Evolutionary conservation across 2,113 vertebrate species (phyloP).

Genomic region (Colossoma macropomum): DNA sequence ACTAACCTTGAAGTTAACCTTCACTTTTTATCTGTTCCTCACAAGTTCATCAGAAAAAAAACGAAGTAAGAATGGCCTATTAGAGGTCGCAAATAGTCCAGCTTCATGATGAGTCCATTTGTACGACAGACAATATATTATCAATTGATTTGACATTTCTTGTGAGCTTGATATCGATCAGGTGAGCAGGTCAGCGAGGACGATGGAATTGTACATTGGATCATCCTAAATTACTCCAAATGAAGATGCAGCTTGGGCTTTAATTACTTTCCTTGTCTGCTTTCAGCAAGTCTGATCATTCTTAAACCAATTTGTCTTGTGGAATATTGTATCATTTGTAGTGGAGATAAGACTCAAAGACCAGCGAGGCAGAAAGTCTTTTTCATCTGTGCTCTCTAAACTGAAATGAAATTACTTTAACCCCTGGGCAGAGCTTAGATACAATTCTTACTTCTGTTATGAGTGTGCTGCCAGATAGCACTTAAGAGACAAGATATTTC

Average conservation of each 20-base stretch:
- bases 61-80: neutral
- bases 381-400: constrained; percentile 34
- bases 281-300: constrained; percentile 24
- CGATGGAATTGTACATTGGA: constrained; percentile 12
- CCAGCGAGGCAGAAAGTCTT: constrained; percentile 16
- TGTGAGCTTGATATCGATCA: constrained; percentile 36
- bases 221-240: constrained; percentile 35
- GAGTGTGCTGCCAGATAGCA: constrained; percentile 25
- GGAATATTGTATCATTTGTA: constrained; percentile 31
- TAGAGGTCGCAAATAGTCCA: neutral
- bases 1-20: neutral
- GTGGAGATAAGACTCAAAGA: constrained; percentile 34
- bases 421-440: constrained; percentile 27
- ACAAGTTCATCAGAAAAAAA: neutral
- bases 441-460: constrained; percentile 18
- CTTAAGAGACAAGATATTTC: constrained; percentile 18
- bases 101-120: neutral
- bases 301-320: constrained; percentile 38
- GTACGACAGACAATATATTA: constrained; percentile 1
- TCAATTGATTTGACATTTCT: constrained; percentile 28
- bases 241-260: constrained; percentile 29
- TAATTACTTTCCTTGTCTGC: constrained; percentile 46
- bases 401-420: constrained; percentile 39
- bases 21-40: neutral
- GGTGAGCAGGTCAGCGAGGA: constrained; percentile 31